phyloP scores from a whole-genome alignment of 2,797 vertebrate species.

The Sciaenops ocellatus region DNA sequence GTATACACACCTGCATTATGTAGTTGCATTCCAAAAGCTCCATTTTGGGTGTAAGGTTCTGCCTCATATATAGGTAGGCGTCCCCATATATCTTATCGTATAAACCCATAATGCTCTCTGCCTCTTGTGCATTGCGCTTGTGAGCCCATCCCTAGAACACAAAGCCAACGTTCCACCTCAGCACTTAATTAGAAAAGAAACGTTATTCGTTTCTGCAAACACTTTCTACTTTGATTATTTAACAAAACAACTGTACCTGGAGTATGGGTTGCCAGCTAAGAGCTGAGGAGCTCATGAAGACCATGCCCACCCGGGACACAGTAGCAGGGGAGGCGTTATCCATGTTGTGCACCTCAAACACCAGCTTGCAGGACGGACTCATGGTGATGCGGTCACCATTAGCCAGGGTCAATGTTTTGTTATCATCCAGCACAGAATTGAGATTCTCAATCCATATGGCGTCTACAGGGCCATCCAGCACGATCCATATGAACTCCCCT shows the following conservation, averaged over 20 bases:
- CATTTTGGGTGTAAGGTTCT: slow-evolving; percentile 88
- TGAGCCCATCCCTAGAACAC: slow-evolving; percentile 87
- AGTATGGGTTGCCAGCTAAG: slow-evolving; percentile 92
- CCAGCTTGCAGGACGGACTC: slow-evolving; percentile 92
- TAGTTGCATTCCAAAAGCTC: slow-evolving; percentile 87
- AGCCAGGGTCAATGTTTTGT: slow-evolving; percentile 93
- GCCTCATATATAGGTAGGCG: slow-evolving; percentile 83
- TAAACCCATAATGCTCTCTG: slow-evolving; percentile 77
- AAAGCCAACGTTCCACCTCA: slow-evolving; percentile 30
- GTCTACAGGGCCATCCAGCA: slow-evolving; percentile 94
- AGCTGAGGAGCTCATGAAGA: slow-evolving; percentile 94
- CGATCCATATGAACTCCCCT: slow-evolving; percentile 92
- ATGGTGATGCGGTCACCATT: slow-evolving; percentile 95
- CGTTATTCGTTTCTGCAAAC: neutral
- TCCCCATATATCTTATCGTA: slow-evolving; percentile 86
- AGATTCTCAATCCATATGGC: slow-evolving; percentile 97
- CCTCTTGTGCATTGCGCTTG: slow-evolving; percentile 82
- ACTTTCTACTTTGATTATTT: neutral
- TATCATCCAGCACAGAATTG: slow-evolving; percentile 95
- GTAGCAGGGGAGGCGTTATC: slow-evolving; percentile 95
- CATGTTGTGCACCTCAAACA: slow-evolving; percentile 95
- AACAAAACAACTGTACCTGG: slow-evolving; percentile 83
- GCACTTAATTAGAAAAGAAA: neutral
- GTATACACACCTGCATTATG: slow-evolving; percentile 81
- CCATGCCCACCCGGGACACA: slow-evolving; percentile 94